Evolutionary conservation across 2,113 vertebrate species (phyloP), one percentile per base, ranked within the genome.

Genomic region (Telmatochromis brichardi): DNA sequence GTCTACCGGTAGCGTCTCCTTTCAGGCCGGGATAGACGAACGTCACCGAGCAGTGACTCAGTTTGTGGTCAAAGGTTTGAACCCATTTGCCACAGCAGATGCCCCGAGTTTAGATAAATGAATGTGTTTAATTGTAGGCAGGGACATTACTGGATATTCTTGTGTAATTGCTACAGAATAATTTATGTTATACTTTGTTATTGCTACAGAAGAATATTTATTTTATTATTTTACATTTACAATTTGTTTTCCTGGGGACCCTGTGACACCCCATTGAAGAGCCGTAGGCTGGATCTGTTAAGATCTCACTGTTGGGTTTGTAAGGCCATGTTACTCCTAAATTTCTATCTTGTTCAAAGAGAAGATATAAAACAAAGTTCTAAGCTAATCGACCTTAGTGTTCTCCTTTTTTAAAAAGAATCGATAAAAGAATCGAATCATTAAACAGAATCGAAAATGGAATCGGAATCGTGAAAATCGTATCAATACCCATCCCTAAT

Each of bases 31-130:
- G 33, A 35, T 4, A 35, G 33, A 35, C 33, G 33, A 35, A 35
- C 2, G 33, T 35, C 33, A 35, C 8, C 33, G 33, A 35, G 33
- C 33, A 35, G 33, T 2, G 35, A 35, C 35, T 35, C 0, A 35
- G 35, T 35, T 35, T 35, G 35, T 9, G 35, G 35, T 35, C 0
- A 35, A 35, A 9, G 35, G 35, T 0, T 37, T 37, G 35, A 0
- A 37, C 0, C 35, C 35, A 1, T 37, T 37, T 37, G 9, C 35
- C 35, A 9, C 9, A 37, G 35, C 9, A 37, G 35, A 37, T 37
- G n/a, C n/a, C n/a, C n/a, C n/a, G 35, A 37, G 0, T 37, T 37
- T 37, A 0, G 0, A 0, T 37, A 37, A 37, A 9, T 0, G 35
- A 37, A 37, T 37, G 9, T 37, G 37, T 37, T 37, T 37, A 37